Percentiles rank a stretch among this genome's conserved stretches.
phyloP scores from a whole-genome alignment of 2,888 invertebrate genomes.

The Archips crataeganus region DNA sequence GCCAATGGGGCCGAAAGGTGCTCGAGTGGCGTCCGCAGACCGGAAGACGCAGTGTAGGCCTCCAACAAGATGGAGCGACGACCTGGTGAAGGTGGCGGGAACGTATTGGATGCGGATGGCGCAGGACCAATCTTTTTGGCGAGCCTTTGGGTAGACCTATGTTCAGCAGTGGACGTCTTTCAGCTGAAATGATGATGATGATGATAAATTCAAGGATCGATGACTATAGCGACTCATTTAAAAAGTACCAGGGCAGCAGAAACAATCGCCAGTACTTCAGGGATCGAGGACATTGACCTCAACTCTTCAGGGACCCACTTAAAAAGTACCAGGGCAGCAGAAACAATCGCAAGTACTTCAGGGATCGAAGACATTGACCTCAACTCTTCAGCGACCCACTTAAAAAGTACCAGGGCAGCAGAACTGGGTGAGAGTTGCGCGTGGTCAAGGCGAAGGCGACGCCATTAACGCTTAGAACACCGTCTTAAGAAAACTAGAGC shows the following conservation, averaged over 20 bases:
- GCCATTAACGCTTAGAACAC: slow-evolving; percentile 81
- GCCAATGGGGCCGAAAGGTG: no score
- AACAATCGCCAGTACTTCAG: slow-evolving; percentile 42
- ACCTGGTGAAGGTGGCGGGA: no score
- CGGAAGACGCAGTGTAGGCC: no score
- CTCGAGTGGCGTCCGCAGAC: no score
- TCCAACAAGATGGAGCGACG: no score
- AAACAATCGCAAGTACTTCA: neutral
- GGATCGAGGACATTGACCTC: neutral
- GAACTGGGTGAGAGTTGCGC: slow-evolving; percentile 79
- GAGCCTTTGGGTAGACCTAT: no score
- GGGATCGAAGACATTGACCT: slow-evolving; percentile 22
- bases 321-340: neutral
- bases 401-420: slow-evolving; percentile 57
- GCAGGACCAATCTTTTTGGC: no score
- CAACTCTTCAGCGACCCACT: slow-evolving; percentile 54
- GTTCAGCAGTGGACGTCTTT: no score
- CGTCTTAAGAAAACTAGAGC: slow-evolving; percentile 74
- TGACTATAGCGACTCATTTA: slow-evolving; percentile 54
- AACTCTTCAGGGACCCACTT: neutral
- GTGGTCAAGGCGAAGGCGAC: slow-evolving; percentile 82
- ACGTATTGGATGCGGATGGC: no score
- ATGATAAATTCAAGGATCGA: no score
- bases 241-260: slow-evolving; percentile 59
- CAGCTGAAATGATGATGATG: no score